Evolutionary conservation across 2,888 invertebrate genomes (phyloP), one percentile per base, ranked within the genome.

Genomic region (Axea sp.): DNA sequence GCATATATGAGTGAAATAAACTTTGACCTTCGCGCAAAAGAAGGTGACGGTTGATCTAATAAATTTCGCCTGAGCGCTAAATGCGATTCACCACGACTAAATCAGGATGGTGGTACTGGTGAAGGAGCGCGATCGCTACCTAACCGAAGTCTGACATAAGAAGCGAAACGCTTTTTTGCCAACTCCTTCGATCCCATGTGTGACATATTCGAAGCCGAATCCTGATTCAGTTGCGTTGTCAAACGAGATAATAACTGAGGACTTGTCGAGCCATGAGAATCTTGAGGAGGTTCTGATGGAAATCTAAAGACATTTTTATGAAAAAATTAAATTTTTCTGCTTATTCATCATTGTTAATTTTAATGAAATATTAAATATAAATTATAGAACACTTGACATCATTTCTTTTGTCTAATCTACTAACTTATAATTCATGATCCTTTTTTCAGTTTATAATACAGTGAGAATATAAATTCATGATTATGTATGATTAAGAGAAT

Each of bases 141-240:
- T 82, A 92, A 91, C 89, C 94, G 93, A 88, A 94, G 91, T 90
- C 94, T 94, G 84, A 94, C 93, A 89, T 94, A 94, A 79, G 94
- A 93, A 85, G 94, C 92, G 88, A 95, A 94, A 86, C 94, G 92
- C 88, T 94, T 93, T 89, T 94, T 95, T 28, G 84, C 85, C 11
- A 86, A 87, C 53, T 87, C 87, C 49, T 87, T 87, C 0, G 82
- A 78, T 37, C 73, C 75, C 17, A 77, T 65, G 22, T 84, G 83
- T 19, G 83, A 77, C 26, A 78, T 73, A 5, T 76, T 62, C 24
- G 83, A 73, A 22, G 84, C 78, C 3, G 84, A 80, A 24, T 87
- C 87, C 72, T 86, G 87, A 55, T 85, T 86, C 24, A 84, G 19
- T 12, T 87, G 87, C 69, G 86, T 83, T 3, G 86, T 82, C 41